Conservation (phyloP, 2,888 invertebrate genomes). For the Rhagium mordax region DNA sequence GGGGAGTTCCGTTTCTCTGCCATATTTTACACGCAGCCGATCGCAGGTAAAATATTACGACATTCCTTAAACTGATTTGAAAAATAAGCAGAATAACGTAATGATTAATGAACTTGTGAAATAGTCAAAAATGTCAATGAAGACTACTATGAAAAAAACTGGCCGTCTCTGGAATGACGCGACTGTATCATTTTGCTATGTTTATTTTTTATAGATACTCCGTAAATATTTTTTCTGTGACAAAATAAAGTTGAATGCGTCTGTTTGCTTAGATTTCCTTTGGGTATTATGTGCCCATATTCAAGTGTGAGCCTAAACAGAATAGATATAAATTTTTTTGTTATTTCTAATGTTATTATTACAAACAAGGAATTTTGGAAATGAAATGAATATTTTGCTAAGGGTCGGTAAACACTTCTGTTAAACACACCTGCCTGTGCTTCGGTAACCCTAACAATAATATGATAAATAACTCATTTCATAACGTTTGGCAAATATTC, state of each 20-base stretch:
- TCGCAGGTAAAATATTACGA: too few relatives aligned
- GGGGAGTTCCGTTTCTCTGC: too few relatives aligned
- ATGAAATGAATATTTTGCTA: slow-evolving; percentile 33
- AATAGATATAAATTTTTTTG: slow-evolving; percentile 29
- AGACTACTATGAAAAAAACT: too few relatives aligned
- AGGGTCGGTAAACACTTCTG: slow-evolving; percentile 28
- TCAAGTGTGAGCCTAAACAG: slow-evolving; percentile 21
- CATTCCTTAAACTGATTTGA: too few relatives aligned
- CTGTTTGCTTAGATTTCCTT: slow-evolving; percentile 25
- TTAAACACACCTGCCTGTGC: slow-evolving; percentile 25
- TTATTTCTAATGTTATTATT: slow-evolving; percentile 29
- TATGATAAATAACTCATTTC: slow-evolving; percentile 29
- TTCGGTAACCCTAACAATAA: slow-evolving; percentile 23
- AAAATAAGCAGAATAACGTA: too few relatives aligned
- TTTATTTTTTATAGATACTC: slow-evolving; percentile 9
- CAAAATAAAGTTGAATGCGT: slow-evolving; percentile 19
- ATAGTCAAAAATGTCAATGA: too few relatives aligned
- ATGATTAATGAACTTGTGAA: too few relatives aligned
- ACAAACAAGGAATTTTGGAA: slow-evolving; percentile 26
- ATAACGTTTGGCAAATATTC: slow-evolving; percentile 31
- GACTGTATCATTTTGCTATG: not conserved
- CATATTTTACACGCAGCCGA: too few relatives aligned
- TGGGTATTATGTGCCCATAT: not conserved
- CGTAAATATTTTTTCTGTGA: slow-evolving; percentile 22
- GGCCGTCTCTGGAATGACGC: too few relatives aligned